Base-by-base conservation (phyloP, 2,113 vertebrate species). In the Ursus arctos region DNA sequence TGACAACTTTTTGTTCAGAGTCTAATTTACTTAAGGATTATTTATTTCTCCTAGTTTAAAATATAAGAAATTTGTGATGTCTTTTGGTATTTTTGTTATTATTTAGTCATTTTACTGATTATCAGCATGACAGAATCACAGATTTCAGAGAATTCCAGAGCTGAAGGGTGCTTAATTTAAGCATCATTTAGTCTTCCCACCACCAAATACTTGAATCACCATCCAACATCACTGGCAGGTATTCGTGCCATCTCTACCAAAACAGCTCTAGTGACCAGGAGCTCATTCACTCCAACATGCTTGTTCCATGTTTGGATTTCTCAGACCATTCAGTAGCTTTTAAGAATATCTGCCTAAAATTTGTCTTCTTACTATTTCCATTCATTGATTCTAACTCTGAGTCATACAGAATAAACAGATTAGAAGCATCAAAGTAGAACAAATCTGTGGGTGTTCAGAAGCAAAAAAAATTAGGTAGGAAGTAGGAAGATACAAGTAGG, bases 271-370 rank as follows among this genome's bases (percentile, higher is more conserved):
- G 10, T 40, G 24, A 91, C 12, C 47, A 47, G 21, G 28, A 85
- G 22, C 22, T 31, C 65, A 69, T 79, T 74, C n/a, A 67, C 19
- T 81, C 53, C 69, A 19, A 59, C 91, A 43, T 31, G 19, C 55
- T 88, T 72, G 0, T 57, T 85, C 24, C 21, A 15, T 59, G 11
- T 94, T 92, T 84, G 21, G 19, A n/a, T 92, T 59, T 84, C 63
- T 91, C 28, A 88, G 21, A 61, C 21, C 15, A 63, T 43, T 86
- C 51, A 96, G 24, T 63, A 79, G 47, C n/a, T 72, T 94, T 83
- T 36, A 1, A 94, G 86, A 94, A 63, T 63, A 92, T 65, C 80
- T 55, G 28, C 47, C 88, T 97, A 77, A 93, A 96, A 79, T 61
- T 51, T 91, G 16, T 40, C 63, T 76, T 92, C 80, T 80, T 69